A percentile compares a stretch with the other conserved stretches of the same genome.
Conservation (phyloP, 2,113 vertebrate genomes). For the Phyllopteryx taeniolatus region DNA sequence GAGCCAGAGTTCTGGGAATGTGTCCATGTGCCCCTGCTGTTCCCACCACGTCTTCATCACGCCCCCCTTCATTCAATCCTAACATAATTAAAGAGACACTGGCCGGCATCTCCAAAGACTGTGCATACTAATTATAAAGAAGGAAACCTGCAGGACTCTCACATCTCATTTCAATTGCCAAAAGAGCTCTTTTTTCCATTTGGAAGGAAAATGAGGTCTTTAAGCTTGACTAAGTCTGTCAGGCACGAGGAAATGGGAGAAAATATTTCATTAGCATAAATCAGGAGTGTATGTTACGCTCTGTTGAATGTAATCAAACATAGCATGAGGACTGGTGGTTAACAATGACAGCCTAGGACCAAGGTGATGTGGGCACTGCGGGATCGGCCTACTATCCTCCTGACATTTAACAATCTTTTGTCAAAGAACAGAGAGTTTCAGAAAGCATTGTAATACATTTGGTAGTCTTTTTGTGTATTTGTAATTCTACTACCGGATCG, state of each 20-base stretch:
- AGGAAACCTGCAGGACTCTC: constrained; percentile 65
- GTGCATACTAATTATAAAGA: constrained; percentile 68
- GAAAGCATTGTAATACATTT: background rate
- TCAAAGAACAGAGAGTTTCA: background rate
- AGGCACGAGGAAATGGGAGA: constrained; percentile 60
- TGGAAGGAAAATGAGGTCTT: constrained; percentile 69
- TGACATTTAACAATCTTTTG: constrained; percentile 3
- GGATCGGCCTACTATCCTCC: constrained; percentile 12
- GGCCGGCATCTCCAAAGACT: constrained; percentile 31
- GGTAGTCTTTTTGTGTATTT: background rate
- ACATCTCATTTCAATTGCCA: constrained; percentile 66
- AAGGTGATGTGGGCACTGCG: constrained; percentile 33
- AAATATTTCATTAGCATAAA: constrained; percentile 72
- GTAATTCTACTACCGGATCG: constrained; percentile 81
- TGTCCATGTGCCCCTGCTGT: constrained; percentile 35
- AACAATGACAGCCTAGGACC: constrained; percentile 39
- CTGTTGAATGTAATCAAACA: constrained; percentile 57
- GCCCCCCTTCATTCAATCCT: constrained; percentile 13
- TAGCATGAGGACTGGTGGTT: constrained; percentile 37
- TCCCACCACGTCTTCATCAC: constrained; percentile 17
- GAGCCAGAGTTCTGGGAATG: constrained; percentile 40
- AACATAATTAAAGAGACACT: constrained; percentile 65
- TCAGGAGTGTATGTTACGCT: constrained; percentile 56
- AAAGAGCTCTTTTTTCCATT: constrained; percentile 61
- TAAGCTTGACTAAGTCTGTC: constrained; percentile 65